These are phyloP conservation scores for Apamea monoglypha DNA, from an alignment of 2,888 invertebrate species.

Conservation along the genomic window DNA sequence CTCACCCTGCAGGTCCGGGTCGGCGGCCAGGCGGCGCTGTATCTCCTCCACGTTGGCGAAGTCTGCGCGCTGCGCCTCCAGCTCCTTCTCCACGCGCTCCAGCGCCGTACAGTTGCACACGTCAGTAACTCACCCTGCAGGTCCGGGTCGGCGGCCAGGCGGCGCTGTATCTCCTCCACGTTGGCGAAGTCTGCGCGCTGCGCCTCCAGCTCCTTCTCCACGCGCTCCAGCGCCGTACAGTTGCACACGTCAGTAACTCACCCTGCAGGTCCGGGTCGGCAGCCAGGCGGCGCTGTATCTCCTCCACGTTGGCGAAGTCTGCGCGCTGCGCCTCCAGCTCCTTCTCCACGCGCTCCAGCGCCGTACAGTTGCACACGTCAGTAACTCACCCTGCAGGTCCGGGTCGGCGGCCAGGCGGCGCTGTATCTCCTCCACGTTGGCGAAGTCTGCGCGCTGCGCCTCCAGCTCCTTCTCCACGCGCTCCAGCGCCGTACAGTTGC, in stretches of 20 bases:
- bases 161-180: too few relatives aligned
- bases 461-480: background rate
- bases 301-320: too few relatives aligned
- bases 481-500: background rate
- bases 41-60: too few relatives aligned
- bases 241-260: background rate
- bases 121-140: constrained; percentile 4
- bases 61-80: too few relatives aligned
- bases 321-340: too few relatives aligned
- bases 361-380: background rate
- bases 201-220: too few relatives aligned
- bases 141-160: constrained; percentile 1
- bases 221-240: too few relatives aligned
- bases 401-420: background rate
- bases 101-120: too few relatives aligned
- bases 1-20: constrained; percentile 10
- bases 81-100: too few relatives aligned
- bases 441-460: background rate
- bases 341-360: background rate
- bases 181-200: too few relatives aligned
- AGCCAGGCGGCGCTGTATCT: background rate
- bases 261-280: constrained; percentile 7
- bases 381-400: background rate
- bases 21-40: background rate
- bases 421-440: background rate